Base-by-base conservation (phyloP, 1,140 invertebrate genomes). In the Neelides sp. region DNA sequence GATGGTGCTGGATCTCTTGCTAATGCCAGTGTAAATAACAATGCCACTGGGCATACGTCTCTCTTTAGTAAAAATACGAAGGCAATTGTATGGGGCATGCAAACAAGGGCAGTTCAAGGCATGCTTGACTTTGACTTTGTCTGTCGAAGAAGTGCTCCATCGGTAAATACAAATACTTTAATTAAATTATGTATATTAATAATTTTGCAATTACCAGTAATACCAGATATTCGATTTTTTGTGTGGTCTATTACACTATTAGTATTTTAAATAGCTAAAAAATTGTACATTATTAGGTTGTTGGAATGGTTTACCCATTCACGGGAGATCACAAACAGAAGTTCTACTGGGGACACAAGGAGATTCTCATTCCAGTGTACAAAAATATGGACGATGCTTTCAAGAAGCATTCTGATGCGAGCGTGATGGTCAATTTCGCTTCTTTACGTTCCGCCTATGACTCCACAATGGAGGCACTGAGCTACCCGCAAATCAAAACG, bases 61-160 rank as follows among this genome's bases (percentile, higher is more conserved):
- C 68, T 93, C 30, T 97, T 98, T 69, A 80, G 75, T 1, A 78
- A 78, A 42, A 75, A 76, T 50, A 98, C 94, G 1, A 90, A 89
- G 68, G 79, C 92, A 7, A 96, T 99, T 62, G 82, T 99, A 23
- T 99, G 94, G 94, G 96, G 96, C 36, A 97, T 98, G 90, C 96
- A 99, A 71, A 87, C 84, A 12, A 73, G 92, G 53, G 95, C 55
- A 48, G 63, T 62, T 15, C 61, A 72, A 65, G 75, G 79, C 52
- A 98, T 98, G 93, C 67, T 99, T 39, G 96, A 99, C 68, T 99
- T 98, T 73, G 96, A 99, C 70, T 98, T 95, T 70, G 92, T 97
- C 12, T 98, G 94, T 68, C 79, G 87, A 17, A 77, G 96, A 57
- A 72, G 77, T 49, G 82, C 89, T 61, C 84, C 85, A 3, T 85